Percentiles rank a stretch among this genome's conserved stretches.
phyloP scores from a whole-genome alignment of 2,797 vertebrate genomes.

The Eutrigla gurnardus region DNA sequence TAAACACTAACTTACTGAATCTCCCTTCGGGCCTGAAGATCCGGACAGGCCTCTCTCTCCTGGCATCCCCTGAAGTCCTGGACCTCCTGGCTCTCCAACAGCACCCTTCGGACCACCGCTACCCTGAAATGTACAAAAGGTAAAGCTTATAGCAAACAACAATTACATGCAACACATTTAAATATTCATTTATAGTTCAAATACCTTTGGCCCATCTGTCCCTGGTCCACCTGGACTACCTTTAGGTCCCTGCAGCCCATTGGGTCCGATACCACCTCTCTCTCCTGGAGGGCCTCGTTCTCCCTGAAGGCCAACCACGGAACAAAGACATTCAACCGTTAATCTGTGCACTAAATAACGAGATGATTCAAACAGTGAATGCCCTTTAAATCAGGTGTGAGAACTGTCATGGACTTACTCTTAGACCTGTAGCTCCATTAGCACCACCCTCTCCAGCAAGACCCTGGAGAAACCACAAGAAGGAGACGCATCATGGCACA shows the following conservation, averaged over 20 bases:
- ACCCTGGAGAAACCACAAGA: slow-evolving; percentile 83
- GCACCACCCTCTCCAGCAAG: slow-evolving; percentile 93
- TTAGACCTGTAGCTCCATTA: slow-evolving; percentile 87
- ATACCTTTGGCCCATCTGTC: slow-evolving; percentile 88
- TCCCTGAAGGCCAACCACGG: slow-evolving; percentile 81
- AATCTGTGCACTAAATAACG: background rate
- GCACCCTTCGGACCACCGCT: slow-evolving; percentile 87
- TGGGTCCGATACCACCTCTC: slow-evolving; percentile 91
- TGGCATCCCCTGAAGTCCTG: slow-evolving; percentile 89
- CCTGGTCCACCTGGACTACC: slow-evolving; percentile 93
- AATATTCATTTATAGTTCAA: background rate
- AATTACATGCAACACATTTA: background rate
- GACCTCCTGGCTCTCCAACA: slow-evolving; percentile 91
- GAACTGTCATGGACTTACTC: slow-evolving; percentile 82
- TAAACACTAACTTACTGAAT: slow-evolving; percentile 85
- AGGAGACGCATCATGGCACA: too few species aligned
- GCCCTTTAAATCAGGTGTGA: background rate
- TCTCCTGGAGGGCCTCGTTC: slow-evolving; percentile 96
- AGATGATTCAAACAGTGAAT: background rate
- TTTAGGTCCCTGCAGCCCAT: slow-evolving; percentile 91
- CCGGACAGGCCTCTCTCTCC: slow-evolving; percentile 84
- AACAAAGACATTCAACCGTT: background rate
- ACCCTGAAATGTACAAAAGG: slow-evolving; percentile 81
- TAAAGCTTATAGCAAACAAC: background rate
- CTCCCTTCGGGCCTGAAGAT: slow-evolving; percentile 84